These are phyloP conservation scores for Crematogaster levior DNA, from an alignment of 2,888 invertebrate species.

Conservation along the genomic window DNA sequence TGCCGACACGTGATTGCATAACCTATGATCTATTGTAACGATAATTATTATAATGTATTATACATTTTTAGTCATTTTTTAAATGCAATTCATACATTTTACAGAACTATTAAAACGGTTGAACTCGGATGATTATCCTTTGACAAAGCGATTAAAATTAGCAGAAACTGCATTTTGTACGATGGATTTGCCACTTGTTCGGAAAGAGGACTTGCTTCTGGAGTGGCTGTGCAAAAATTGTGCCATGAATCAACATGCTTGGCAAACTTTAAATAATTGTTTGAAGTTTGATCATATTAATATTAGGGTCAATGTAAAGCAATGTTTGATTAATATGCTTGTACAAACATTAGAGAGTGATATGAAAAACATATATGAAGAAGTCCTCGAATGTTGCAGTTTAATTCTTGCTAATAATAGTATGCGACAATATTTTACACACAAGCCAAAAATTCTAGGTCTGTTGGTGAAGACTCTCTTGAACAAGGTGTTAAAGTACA, in stretches of 20 bases:
- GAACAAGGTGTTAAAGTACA: conserved; percentile 51
- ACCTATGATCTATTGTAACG: not conserved
- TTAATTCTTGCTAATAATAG: conserved; percentile 66
- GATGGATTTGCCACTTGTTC: conserved; percentile 86
- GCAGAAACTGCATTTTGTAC: conserved; percentile 87
- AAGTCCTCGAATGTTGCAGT: conserved; percentile 70
- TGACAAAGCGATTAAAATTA: conserved; percentile 87
- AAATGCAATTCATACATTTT: conserved; percentile 13
- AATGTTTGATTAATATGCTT: conserved; percentile 69
- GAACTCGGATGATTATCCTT: conserved; percentile 84
- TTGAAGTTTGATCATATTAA: conserved; percentile 65
- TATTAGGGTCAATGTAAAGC: conserved; percentile 70
- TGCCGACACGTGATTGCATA: conserved; percentile 7
- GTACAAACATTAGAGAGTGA: conserved; percentile 63
- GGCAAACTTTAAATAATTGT: conserved; percentile 74
- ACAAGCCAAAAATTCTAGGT: conserved; percentile 64
- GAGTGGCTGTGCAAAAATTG: conserved; percentile 86
- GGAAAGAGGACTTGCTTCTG: conserved; percentile 86
- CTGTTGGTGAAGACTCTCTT: conserved; percentile 69
- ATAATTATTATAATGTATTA: conserved; percentile 13
- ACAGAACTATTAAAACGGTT: conserved; percentile 86
- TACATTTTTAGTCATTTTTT: not conserved
- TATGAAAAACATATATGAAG: conserved; percentile 34
- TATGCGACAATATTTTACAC: conserved; percentile 74
- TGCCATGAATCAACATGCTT: conserved; percentile 58